Percentiles rank a stretch among this genome's conserved stretches.
Evolutionary conservation across 1,140 invertebrate species (phyloP).

Genomic region (Drosophila ambigua): DNA sequence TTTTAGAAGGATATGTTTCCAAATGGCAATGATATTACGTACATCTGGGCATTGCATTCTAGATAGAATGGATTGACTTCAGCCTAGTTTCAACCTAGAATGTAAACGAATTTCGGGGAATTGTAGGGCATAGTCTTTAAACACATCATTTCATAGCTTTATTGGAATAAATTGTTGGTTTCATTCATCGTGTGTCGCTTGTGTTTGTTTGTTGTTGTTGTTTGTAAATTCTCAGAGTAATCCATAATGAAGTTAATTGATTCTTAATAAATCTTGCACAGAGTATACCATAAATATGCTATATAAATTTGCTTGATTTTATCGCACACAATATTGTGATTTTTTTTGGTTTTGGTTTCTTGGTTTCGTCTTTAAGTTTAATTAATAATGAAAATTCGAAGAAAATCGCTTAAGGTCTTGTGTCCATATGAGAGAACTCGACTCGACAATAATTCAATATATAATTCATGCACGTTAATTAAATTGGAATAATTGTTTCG

Average conservation of each 20-base stretch:
- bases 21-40: too few relatives aligned
- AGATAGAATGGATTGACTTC: too few relatives aligned
- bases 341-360: constrained; percentile 38
- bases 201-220: constrained; percentile 36
- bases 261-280: constrained; percentile 79
- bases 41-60: too few relatives aligned
- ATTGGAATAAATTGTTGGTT: constrained; percentile 76
- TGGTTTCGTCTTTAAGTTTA: constrained; percentile 49
- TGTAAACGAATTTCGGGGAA: too few relatives aligned
- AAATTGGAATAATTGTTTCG: constrained; percentile 66
- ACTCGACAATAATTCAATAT: constrained; percentile 67
- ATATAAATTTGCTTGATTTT: constrained; percentile 67
- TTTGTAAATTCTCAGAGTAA: constrained; percentile 74
- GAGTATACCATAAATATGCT: constrained; percentile 76
- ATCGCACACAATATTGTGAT: constrained; percentile 43
- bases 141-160: constrained; percentile 81
- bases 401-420: constrained; percentile 56
- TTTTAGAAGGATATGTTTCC: too few relatives aligned
- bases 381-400: constrained; percentile 67
- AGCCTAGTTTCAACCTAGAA: too few relatives aligned
- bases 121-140: constrained; percentile 40
- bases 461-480: constrained; percentile 72
- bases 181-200: constrained; percentile 56
- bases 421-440: constrained; percentile 59
- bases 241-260: constrained; percentile 78